Percentiles rank a stretch among this genome's conserved stretches.
phyloP scores from a whole-genome alignment of 2,797 vertebrate species.

The Enteromius radiatus region DNA sequence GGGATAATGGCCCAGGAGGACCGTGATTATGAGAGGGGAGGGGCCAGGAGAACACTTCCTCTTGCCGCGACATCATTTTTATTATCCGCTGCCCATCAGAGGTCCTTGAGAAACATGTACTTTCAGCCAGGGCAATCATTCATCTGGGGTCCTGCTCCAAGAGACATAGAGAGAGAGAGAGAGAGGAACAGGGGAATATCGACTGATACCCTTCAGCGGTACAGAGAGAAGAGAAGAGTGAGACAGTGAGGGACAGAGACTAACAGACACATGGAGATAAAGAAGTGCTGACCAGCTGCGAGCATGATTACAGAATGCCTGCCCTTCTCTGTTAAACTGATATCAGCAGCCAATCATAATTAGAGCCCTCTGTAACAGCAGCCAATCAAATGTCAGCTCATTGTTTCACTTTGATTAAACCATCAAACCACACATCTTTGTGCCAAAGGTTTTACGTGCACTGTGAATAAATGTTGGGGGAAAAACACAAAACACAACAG shows the following conservation, averaged over 20 bases:
- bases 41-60: slow-evolving; percentile 64
- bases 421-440: slow-evolving; percentile 21
- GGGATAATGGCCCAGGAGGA: slow-evolving; percentile 60
- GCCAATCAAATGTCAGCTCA: slow-evolving; percentile 38
- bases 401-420: slow-evolving; percentile 32
- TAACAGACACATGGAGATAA: slow-evolving; percentile 47
- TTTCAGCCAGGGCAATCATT: slow-evolving; percentile 65
- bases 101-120: slow-evolving; percentile 70
- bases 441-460: slow-evolving; percentile 7
- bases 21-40: slow-evolving; percentile 63
- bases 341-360: slow-evolving; percentile 44
- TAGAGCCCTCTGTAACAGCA: slow-evolving; percentile 29
- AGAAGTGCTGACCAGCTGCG: slow-evolving; percentile 47
- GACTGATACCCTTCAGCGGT: slow-evolving; percentile 56
- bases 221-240: slow-evolving; percentile 28
- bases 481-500: not conserved
- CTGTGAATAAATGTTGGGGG: slow-evolving; percentile 2
- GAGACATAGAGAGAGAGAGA: slow-evolving; percentile 33
- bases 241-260: slow-evolving; percentile 37
- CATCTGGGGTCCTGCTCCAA: slow-evolving; percentile 59
- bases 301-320: slow-evolving; percentile 43
- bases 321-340: slow-evolving; percentile 23
- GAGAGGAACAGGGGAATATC: slow-evolving; percentile 47
- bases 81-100: slow-evolving; percentile 68
- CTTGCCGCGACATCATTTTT: slow-evolving; percentile 67